Evolutionary conservation across 2,888 invertebrate species (phyloP), one percentile per base, ranked within the genome.

Genomic region (Lycia hirtaria): DNA sequence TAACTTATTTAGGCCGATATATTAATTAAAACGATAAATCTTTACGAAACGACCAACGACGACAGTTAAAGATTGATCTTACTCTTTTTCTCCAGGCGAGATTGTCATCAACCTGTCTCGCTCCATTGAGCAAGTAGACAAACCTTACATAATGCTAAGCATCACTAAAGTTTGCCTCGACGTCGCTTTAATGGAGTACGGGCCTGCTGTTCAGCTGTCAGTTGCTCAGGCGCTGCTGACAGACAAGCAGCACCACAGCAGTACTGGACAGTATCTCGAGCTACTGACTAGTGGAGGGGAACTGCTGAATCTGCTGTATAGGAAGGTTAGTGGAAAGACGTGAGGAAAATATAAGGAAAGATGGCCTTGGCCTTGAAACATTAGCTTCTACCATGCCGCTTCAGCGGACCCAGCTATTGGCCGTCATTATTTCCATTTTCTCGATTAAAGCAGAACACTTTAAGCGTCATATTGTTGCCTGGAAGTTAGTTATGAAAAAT

Each of bases 221-320:
- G 57, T 88, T 10, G 73, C 74, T 1, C 77, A 73, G 9, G 79
- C 80, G 5, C 55, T 82, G 55, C 80, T 97, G 28, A 95, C 95
- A 0, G 97, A 97, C 78, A 96, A 96, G 81, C 93, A 96, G 53
- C 96, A 96, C 70, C 94, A 94, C 60, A 95, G 94, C 56, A 88
- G 93, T 33, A 93, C 94, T n/a, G 96, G 96, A 12, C 95, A 96
- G 75, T 96, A 96, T 73, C 81, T 96, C 61, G 96, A 96, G 78
- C 86, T 97, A 41, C 85, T 97, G 47, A 94, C 95, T 43, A 96
- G 95, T 30, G 66, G 90, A 77, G 92, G 93, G 15, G 96, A 96
- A 71, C 93, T 96, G 44, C 92, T 96, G 43, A 94, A 95, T 48
- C 80, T 96, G 54, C 89, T 96, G 4, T 97, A 96, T 77, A 93